These are phyloP conservation scores for Stictonetta naevosa DNA, from an alignment of 2,113 vertebrate genomes.

Conservation along the genomic window DNA sequence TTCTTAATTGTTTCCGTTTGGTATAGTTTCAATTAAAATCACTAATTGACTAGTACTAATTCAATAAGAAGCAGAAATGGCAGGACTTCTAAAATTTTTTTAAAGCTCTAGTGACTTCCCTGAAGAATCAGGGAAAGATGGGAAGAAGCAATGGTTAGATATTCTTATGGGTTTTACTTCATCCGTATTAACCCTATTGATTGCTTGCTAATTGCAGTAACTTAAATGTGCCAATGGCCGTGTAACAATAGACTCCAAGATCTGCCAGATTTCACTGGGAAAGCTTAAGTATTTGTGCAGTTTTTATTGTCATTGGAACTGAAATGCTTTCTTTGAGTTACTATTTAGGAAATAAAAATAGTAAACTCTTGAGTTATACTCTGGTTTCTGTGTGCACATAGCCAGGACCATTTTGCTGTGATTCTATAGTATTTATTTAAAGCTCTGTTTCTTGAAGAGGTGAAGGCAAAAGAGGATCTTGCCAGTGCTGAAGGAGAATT, in stretches of 20 bases:
- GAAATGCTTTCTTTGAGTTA: neutral
- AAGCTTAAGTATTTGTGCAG: neutral
- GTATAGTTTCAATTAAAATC: neutral
- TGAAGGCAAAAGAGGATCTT: neutral
- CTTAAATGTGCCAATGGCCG: neutral
- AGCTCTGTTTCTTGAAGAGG: neutral
- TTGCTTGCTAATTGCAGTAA: neutral
- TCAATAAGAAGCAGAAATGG: neutral
- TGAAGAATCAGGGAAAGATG: rapidly evolving
- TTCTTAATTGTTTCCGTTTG: neutral
- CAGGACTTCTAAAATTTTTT: neutral
- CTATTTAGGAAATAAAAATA: neutral
- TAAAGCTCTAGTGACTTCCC: neutral
- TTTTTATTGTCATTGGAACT: neutral
- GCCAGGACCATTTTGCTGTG: neutral
- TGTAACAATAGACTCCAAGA: neutral
- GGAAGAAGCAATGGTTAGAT: neutral
- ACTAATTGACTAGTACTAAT: neutral
- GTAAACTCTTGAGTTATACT: neutral
- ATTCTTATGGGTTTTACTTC: neutral
- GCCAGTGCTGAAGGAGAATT: neutral
- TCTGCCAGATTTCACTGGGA: neutral
- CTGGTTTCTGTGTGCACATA: rapidly evolving
- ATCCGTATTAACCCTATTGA: neutral
- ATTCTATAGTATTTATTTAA: neutral